Percentiles rank a stretch among this genome's conserved stretches.
Evolutionary conservation across 1,140 invertebrate species (phyloP).

Genomic region (Acromyrmex echinatior): DNA sequence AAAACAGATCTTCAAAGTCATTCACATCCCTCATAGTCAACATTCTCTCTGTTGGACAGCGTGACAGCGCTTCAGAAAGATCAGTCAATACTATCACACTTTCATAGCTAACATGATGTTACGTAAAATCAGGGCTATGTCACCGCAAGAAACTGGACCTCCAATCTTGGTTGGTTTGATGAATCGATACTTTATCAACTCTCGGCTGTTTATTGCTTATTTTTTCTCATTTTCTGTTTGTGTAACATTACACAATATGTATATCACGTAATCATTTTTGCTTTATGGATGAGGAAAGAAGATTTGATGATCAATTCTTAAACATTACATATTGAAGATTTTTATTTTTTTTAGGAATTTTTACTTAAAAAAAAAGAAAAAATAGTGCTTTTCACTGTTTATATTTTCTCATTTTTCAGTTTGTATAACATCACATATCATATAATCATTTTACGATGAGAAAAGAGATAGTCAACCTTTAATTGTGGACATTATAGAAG

Average conservation of each 20-base stretch:
- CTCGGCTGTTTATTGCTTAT: not conserved
- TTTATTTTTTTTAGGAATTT: no score
- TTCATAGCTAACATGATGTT: not conserved
- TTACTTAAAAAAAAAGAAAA: no score
- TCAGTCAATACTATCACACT: conserved; percentile 20
- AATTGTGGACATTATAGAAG: not conserved
- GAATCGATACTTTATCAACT: conserved; percentile 11
- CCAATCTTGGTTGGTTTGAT: not conserved
- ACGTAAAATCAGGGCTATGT: not conserved
- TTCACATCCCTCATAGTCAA: conserved; percentile 42
- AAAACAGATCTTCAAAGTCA: conserved; percentile 47
- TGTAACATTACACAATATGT: no score
- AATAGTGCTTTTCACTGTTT: no score
- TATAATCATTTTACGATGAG: not conserved
- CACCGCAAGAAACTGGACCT: not conserved
- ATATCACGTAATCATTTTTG: no score
- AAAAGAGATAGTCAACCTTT: not conserved
- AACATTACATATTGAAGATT: no score
- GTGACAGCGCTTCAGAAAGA: not conserved
- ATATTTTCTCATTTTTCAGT: not conserved
- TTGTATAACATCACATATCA: not conserved
- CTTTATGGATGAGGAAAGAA: no score
- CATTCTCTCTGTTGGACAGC: not conserved
- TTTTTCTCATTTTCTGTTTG: not conserved
- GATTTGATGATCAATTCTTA: no score